A percentile compares a stretch with the other conserved stretches of the same genome.
phyloP scores from a whole-genome alignment of 2,797 vertebrate genomes.

The Cuculus canorus region DNA sequence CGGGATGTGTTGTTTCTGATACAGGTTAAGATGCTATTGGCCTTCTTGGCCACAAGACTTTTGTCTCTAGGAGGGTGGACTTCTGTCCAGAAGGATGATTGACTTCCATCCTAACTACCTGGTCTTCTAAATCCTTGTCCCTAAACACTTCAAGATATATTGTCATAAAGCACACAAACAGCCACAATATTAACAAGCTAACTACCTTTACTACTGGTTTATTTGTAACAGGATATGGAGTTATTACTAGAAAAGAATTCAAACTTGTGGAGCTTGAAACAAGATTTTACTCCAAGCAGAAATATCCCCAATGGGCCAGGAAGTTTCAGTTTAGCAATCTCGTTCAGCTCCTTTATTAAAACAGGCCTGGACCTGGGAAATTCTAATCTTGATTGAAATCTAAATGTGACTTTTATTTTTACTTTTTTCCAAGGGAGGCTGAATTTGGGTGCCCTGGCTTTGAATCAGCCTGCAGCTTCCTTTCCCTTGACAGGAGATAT shows the following conservation, averaged over 20 bases:
- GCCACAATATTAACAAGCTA: background rate
- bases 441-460: background rate
- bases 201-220: background rate
- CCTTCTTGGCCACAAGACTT: background rate
- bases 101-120: background rate
- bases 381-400: constrained; percentile 37
- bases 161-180: background rate
- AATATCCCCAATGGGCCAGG: background rate
- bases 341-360: constrained; percentile 28
- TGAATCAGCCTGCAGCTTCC: background rate
- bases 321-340: constrained; percentile 6
- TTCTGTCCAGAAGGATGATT: background rate
- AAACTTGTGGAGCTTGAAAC: background rate
- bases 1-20: no score
- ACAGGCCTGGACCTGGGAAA: constrained; percentile 17
- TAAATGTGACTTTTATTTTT: constrained; percentile 42
- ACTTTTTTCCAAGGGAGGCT: background rate
- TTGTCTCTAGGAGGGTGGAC: background rate
- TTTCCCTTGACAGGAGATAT: background rate
- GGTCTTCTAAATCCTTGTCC: background rate
- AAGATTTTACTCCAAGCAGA: background rate
- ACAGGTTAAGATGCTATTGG: no score
- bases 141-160: background rate
- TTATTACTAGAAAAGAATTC: background rate
- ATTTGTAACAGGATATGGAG: background rate